Conservation (phyloP, 2,888 invertebrate species). For the Byasa hedistus region DNA sequence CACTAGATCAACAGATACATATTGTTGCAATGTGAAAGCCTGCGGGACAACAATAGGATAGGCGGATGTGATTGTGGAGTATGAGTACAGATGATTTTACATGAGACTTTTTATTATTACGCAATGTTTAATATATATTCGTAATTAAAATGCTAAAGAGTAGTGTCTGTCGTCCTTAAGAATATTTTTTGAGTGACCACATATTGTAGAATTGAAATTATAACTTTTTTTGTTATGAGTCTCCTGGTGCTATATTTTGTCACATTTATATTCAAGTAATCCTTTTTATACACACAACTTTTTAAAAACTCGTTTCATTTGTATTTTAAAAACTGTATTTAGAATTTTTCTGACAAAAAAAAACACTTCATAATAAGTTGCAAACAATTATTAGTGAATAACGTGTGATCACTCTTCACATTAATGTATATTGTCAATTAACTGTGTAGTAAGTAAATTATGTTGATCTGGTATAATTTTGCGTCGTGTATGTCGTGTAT, state of each 20-base stretch:
- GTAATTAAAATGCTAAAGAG: neutral
- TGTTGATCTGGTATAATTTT: conserved; percentile 33
- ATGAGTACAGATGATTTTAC: too few species aligned
- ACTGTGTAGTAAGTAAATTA: conserved; percentile 4
- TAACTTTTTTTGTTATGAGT: conserved; percentile 12
- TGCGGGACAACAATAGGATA: neutral
- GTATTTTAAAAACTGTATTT: conserved; percentile 1
- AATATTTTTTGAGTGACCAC: neutral
- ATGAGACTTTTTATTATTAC: neutral
- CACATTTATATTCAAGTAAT: conserved; percentile 2
- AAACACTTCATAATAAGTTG: too few species aligned
- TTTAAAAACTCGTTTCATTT: neutral
- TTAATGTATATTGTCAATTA: conserved; percentile 23
- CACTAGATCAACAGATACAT: conserved; percentile 13
- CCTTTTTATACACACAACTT: neutral
- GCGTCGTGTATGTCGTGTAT: conserved; percentile 28
- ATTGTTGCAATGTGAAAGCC: neutral
- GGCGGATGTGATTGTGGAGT: too few species aligned
- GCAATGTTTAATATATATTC: neutral
- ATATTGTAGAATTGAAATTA: neutral
- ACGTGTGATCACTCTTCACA: neutral
- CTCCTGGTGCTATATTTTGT: conserved; percentile 27
- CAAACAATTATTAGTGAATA: too few species aligned
- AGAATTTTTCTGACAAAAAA: neutral
- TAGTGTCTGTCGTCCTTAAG: neutral